Base-by-base conservation (phyloP, 1,140 invertebrate genomes). In the Calosoma granatense region DNA sequence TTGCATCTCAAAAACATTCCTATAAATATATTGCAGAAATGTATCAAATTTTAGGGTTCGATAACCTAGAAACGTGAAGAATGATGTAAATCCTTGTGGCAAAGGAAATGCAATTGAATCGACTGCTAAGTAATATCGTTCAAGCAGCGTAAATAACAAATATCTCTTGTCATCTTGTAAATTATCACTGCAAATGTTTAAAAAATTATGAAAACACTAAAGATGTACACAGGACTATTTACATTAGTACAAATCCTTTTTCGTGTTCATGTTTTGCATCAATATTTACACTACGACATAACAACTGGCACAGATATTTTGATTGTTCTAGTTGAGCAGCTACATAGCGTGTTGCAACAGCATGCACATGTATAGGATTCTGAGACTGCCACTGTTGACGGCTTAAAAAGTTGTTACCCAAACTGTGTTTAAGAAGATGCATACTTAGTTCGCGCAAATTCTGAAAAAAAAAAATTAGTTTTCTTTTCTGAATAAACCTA, bases 51-150 rank as follows among this genome's bases (percentile, higher is more conserved):
- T 78, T 54, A 92, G 67, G 1, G 86, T 82, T 59, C 84, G 76
- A 67, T 90, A 90, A 1, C 87, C 89, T 41, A 92, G 76, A 69
- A 88, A 91, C 9, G 88, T 86, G 65, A 92, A 88, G 73, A 92
- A 92, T 11, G 89, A 90, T 11, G 85, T 84, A 65, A 91, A 92
- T 19, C 90, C 90, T 66, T 88, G 84, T 21, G 89, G 88, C 57
- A 90, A 72, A 1, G 90, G 89, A 72, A 86, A 92, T 9, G 88
- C 88, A 53, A 88, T 77, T n/a, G 78, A 81, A 67, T 90, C 87
- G 20, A 85, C 79, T 1, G 88, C 83, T 58, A 87, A 76, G 61
- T 83, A 83, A 72, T 88, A 91, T 57, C 87, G 79, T 67, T 90
- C 87, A 30, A 91, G 65, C 14, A 86, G 76, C 53, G 82, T 80